phyloP scores from a whole-genome alignment of 2,113 vertebrate genomes.

The Glareola pratincola region DNA sequence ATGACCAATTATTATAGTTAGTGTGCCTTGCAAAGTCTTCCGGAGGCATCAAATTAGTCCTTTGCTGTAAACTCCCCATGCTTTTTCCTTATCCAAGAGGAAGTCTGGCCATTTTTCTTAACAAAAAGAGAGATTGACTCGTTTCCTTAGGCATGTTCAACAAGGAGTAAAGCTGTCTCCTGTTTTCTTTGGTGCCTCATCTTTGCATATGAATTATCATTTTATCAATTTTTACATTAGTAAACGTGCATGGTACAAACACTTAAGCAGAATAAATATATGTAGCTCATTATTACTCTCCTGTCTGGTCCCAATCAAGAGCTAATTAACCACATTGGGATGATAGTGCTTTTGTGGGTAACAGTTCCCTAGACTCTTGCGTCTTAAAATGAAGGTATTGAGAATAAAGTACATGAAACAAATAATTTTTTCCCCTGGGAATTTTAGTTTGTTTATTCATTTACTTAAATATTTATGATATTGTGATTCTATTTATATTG shows the following conservation, averaged over 20 bases:
- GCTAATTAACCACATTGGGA: neutral
- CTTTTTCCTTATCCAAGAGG: neutral
- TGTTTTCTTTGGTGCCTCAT: neutral
- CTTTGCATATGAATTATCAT: neutral
- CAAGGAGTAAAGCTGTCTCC: neutral
- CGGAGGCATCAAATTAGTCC: neutral
- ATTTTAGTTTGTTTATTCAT: neutral
- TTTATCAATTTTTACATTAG: neutral
- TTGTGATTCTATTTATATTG: neutral
- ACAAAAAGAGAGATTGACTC: neutral
- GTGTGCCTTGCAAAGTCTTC: neutral
- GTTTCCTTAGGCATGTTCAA: neutral
- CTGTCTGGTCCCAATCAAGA: neutral
- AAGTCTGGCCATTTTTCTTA: neutral
- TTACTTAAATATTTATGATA: slow-evolving; percentile 5
- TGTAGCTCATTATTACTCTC: neutral
- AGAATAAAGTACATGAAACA: neutral
- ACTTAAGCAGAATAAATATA: neutral
- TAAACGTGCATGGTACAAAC: neutral
- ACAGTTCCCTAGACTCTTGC: neutral
- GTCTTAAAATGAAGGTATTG: neutral
- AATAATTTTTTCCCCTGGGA: neutral
- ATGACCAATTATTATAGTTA: no score
- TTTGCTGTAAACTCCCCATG: neutral
- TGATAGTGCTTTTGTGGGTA: neutral